Evolutionary conservation across 2,113 vertebrate species (phyloP).

Genomic region (Ginglymostoma cirratum): DNA sequence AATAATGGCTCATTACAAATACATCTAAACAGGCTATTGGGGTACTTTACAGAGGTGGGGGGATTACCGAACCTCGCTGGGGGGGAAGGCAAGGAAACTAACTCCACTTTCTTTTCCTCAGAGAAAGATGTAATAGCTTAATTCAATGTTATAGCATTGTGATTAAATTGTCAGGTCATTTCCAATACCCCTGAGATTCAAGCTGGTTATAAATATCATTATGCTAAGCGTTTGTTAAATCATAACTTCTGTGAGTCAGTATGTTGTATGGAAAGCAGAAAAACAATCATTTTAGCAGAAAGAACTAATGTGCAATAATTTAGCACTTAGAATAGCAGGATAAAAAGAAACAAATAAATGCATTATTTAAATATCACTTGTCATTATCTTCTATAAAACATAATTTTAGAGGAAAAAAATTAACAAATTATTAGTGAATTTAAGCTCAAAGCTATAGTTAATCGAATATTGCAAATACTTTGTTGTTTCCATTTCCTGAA

Average conservation of each 20-base stretch:
- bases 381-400: background rate
- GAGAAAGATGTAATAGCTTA: background rate
- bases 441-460: background rate
- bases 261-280: background rate
- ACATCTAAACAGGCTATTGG: background rate
- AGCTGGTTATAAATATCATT: background rate
- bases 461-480: background rate
- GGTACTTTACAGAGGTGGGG: background rate
- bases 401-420: background rate
- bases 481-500: background rate
- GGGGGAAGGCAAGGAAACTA: background rate
- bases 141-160: background rate
- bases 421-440: background rate
- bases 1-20: background rate
- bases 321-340: background rate
- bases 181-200: background rate
- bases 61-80: background rate
- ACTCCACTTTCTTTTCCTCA: background rate
- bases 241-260: background rate
- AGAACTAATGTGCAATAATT: background rate
- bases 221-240: background rate
- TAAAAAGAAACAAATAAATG: background rate
- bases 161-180: slow-evolving; percentile 3
- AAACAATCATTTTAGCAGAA: background rate
- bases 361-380: background rate